Conservation (phyloP, 2,888 invertebrate genomes). For the Calameuta idolon region DNA sequence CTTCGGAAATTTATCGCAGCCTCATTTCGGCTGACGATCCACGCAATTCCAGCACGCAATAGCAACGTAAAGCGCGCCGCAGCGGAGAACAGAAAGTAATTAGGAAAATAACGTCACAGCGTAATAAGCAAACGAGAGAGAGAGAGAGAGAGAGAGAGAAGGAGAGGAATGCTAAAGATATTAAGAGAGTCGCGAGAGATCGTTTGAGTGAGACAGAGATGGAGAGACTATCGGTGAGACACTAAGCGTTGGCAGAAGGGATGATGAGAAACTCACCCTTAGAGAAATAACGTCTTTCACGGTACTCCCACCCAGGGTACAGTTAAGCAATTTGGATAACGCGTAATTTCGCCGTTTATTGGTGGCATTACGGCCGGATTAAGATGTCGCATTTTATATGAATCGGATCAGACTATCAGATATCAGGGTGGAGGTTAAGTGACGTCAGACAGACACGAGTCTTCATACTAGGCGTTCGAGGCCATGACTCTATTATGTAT, state of each 20-base stretch:
- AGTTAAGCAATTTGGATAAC: conserved; percentile 1
- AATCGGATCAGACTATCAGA: not conserved
- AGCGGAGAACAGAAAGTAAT: conserved; percentile 13
- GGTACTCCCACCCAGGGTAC: not conserved
- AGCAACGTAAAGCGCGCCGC: conserved; percentile 6
- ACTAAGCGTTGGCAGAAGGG: not conserved
- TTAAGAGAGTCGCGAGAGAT: not conserved
- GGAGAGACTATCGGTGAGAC: not conserved
- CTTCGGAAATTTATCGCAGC: conserved; percentile 9
- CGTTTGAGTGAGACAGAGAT: not conserved
- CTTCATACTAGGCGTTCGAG: not conserved
- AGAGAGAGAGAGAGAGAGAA: not conserved
- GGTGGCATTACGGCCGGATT: not conserved
- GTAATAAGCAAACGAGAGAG: conserved; percentile 2
- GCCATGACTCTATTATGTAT: too few relatives aligned
- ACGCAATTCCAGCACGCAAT: conserved; percentile 4
- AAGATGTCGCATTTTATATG: conserved; percentile 1
- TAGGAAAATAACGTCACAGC: conserved; percentile 21
- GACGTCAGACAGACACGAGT: not conserved
- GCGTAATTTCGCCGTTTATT: not conserved
- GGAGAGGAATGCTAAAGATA: conserved; percentile 3
- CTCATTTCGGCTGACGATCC: conserved; percentile 3
- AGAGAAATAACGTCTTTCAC: not conserved
- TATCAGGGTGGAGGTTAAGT: not conserved
- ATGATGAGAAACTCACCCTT: not conserved